Base-by-base conservation (phyloP, 2,797 vertebrate species). In the Manis crassicaudata region DNA sequence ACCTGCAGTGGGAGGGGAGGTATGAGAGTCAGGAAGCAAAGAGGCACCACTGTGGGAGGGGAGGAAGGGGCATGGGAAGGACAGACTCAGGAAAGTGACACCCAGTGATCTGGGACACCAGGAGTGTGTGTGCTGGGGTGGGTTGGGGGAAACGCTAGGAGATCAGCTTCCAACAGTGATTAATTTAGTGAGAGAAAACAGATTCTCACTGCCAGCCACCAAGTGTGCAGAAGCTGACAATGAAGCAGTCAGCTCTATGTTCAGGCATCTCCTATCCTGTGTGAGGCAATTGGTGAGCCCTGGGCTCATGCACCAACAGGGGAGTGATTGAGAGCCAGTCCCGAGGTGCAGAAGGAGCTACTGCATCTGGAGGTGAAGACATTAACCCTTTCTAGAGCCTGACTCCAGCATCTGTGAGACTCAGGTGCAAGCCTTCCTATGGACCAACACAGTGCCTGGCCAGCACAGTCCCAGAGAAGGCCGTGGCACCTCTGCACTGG, bases 161-260 rank as follows among this genome's bases (percentile, higher is more conserved):
- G 88, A 89, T 40, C 16, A n/a, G 94, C 93, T 85, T 94, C 96
- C 92, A 94, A 27, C 52, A 11, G 85, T 88, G 96, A 96, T 89
- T 93, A 96, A 97, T 95, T 96, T 87, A 87, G 92, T 77, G 95
- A 54, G 62, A 94, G 97, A 95, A 97, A 96, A 94, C 95, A 92
- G 92, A 79, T 96, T 83, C 91, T 87, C 87, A 37, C 77, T 46
- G 79, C 77, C 95, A 92, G 91, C 89, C 87, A 84, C 84, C 23
- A 10, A n/a, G 89, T 16, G 62, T 83, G 85, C 72, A 35, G 58
- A 21, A 58, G 90, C 92, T 90, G 88, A 95, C 80, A 46, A 79
- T 46, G 95, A 79, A 68, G 95, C 56, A 40, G 87, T 50, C 90
- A 60, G 73, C 62, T 75, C 62, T 29, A 35, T 8, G 29, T 23